phyloP scores from a whole-genome alignment of 2,113 vertebrate species.

The Seriola quinqueradiata region DNA sequence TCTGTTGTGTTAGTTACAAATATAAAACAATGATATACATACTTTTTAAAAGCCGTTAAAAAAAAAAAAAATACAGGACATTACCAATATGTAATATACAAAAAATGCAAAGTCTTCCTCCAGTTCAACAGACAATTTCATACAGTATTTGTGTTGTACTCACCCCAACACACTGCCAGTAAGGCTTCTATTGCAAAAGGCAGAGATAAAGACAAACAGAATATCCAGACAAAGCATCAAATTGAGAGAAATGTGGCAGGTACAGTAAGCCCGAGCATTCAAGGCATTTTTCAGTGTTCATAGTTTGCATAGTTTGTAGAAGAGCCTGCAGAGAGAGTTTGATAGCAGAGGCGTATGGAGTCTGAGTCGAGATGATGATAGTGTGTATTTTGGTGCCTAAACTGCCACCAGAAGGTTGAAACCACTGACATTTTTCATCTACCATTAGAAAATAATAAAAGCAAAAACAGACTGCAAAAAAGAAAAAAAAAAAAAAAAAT shows the following conservation, averaged over 20 bases:
- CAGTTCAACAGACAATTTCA: constrained; percentile 63
- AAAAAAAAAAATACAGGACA: constrained; percentile 45
- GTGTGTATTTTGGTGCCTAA: background rate
- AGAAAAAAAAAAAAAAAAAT: background rate
- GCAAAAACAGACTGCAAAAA: background rate
- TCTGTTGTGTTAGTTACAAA: constrained; percentile 62
- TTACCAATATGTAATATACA: constrained; percentile 74
- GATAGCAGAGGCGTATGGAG: background rate
- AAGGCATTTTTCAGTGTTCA: constrained; percentile 4
- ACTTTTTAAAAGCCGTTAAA: constrained; percentile 51
- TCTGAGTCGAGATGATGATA: background rate
- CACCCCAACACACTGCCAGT: constrained; percentile 26
- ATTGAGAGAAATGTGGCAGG: constrained; percentile 12
- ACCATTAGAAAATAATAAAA: constrained; percentile 8
- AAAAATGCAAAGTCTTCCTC: constrained; percentile 55
- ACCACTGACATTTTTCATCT: background rate
- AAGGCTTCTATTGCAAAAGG: constrained; percentile 41
- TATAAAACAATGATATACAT: constrained; percentile 61
- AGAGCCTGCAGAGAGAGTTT: background rate
- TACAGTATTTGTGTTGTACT: constrained; percentile 41
- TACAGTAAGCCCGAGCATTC: background rate
- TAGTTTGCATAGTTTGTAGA: constrained; percentile 36
- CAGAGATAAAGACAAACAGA: constrained; percentile 27
- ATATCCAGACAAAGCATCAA: background rate
- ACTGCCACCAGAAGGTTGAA: background rate